Evolutionary conservation across 64 coral and sea anemone species (phyloP).

Genomic region (Actinia tenebrosa): DNA sequence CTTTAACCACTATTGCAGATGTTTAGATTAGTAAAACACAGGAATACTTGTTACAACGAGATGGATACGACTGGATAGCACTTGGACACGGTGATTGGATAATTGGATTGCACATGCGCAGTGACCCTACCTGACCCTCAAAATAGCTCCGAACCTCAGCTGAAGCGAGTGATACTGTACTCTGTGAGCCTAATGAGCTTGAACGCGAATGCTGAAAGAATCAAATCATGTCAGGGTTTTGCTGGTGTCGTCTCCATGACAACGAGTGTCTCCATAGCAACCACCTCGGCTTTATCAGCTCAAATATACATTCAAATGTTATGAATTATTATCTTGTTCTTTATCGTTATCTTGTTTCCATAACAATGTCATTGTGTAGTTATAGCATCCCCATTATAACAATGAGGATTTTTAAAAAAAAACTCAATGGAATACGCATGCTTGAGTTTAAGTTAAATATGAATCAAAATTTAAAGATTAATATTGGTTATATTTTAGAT

Average conservation of each 20-base stretch:
- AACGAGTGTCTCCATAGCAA: neutral
- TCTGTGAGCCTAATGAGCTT: conserved; percentile 41
- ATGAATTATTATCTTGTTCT: neutral
- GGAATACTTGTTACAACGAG: neutral
- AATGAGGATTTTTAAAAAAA: neutral
- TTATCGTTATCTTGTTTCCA: neutral
- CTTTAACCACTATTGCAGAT: neutral
- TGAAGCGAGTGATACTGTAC: conserved; percentile 45
- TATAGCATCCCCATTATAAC: too few species aligned
- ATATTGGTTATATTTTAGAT: neutral
- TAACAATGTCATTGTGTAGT: neutral
- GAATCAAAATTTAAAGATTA: too few species aligned
- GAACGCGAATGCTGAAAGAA: conserved; percentile 63
- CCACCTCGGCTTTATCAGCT: neutral
- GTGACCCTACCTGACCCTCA: conserved; percentile 49
- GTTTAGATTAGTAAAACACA: neutral
- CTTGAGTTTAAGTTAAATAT: neutral
- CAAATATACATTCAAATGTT: neutral
- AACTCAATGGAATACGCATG: neutral
- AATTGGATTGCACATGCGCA: conserved; percentile 9
- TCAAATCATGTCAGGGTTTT: conserved; percentile 22
- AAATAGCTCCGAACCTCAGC: conserved; percentile 68
- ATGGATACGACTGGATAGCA: neutral
- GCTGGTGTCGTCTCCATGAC: neutral
- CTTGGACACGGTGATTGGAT: neutral